These are phyloP conservation scores for Phycodurus eques DNA, from an alignment of 2,113 vertebrate genomes.

Conservation along the genomic window DNA sequence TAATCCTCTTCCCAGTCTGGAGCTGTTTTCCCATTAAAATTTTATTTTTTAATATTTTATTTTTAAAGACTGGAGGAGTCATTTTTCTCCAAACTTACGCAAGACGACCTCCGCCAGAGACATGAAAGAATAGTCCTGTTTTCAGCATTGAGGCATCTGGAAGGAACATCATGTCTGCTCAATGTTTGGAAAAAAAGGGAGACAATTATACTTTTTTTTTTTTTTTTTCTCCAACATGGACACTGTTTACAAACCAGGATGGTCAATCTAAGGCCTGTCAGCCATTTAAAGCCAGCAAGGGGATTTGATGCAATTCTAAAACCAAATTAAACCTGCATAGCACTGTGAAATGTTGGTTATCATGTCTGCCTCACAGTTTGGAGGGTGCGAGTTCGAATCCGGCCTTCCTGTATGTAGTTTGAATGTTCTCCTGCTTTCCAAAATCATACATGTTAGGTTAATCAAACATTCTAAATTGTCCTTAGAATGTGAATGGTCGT, in stretches of 20 bases:
- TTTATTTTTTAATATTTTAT: not conserved
- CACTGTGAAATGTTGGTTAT: not conserved
- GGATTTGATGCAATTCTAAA: not conserved
- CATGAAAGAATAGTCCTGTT: not conserved
- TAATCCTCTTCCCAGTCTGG: slow-evolving; percentile 12
- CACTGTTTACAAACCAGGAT: not conserved
- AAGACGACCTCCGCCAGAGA: slow-evolving; percentile 9
- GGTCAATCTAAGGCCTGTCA: not conserved
- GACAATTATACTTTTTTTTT: slow-evolving; percentile 2
- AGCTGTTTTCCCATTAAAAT: slow-evolving; percentile 40
- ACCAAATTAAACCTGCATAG: not conserved
- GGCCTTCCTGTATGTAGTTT: no score
- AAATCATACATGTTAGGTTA: no score
- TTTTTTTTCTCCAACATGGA: not conserved
- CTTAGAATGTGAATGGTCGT: no score
- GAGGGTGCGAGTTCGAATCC: no score
- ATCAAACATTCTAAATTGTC: no score
- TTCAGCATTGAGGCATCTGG: slow-evolving; percentile 1
- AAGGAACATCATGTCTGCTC: slow-evolving; percentile 20
- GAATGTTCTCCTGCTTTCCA: no score
- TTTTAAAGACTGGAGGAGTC: slow-evolving; percentile 27
- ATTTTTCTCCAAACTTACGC: slow-evolving; percentile 9
- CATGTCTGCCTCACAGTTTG: no score
- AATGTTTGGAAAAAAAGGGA: slow-evolving; percentile 2
- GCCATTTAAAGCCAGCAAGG: not conserved